These are phyloP conservation scores for Struthio camelus DNA, from an alignment of 2,113 vertebrate species.

Conservation along the genomic window DNA sequence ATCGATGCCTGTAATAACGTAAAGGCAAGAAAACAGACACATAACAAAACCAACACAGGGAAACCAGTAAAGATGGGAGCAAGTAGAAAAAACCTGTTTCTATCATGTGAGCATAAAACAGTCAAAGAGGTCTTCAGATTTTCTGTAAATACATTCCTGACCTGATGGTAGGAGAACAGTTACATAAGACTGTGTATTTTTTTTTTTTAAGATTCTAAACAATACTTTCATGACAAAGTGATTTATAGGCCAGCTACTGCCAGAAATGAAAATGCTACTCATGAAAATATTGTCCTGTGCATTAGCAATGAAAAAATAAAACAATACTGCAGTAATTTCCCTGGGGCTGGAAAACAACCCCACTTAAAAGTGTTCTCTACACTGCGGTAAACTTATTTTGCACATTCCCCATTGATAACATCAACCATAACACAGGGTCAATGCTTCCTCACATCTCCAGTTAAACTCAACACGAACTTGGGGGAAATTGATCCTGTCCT, in stretches of 20 bases:
- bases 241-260: not conserved
- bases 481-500: not conserved
- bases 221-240: not conserved
- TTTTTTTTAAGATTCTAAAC: not conserved
- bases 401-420: not conserved
- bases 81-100: not conserved
- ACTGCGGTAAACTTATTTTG: not conserved
- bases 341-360: not conserved
- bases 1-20: fast-evolving
- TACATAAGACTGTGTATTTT: not conserved
- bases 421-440: not conserved
- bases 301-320: constrained; percentile 28
- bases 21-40: not conserved
- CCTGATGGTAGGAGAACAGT: not conserved
- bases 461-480: not conserved
- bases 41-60: not conserved
- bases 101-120: not conserved
- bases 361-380: not conserved
- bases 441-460: not conserved
- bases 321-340: not conserved
- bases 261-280: constrained; percentile 23
- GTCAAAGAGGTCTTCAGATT: not conserved
- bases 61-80: not conserved
- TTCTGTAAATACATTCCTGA: not conserved
- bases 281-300: not conserved